A percentile compares a stretch with the other conserved stretches of the same genome.
These are phyloP conservation scores for Mus spicilegus DNA, from an alignment of 2,113 vertebrate genomes.

Conservation along the genomic window DNA sequence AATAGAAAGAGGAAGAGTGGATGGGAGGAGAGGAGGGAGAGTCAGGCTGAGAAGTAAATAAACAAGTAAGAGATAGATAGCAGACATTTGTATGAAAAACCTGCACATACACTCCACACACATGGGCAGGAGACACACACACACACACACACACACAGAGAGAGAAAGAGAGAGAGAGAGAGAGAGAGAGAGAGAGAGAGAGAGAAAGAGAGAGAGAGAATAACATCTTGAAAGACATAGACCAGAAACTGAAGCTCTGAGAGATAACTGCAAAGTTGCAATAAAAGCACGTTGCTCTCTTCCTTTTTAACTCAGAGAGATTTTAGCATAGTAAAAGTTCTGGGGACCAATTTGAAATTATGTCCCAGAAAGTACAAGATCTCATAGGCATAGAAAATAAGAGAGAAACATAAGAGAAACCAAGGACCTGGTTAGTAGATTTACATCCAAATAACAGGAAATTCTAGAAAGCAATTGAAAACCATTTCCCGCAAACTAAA, in stretches of 20 bases:
- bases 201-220: no score
- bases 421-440: not conserved
- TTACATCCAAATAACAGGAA: not conserved
- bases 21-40: not conserved
- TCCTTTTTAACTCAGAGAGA: not conserved
- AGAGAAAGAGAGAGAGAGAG: no score
- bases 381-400: not conserved
- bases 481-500: not conserved
- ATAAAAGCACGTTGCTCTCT: not conserved
- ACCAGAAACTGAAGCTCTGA: not conserved
- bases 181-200: no score
- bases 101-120: no score
- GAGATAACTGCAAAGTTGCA: not conserved
- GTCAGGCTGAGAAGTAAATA: not conserved
- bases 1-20: not conserved
- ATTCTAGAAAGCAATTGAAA: slow-evolving; percentile 8
- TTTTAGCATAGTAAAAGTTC: slow-evolving; percentile 11
- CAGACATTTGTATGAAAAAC: no score
- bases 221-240: not conserved
- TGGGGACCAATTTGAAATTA: not conserved
- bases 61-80: not conserved
- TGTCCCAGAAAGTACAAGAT: slow-evolving; percentile 35
- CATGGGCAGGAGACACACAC: not conserved
- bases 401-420: not conserved
- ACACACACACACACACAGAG: not conserved